Evolutionary conservation across 64 coral and sea anemone genomes (phyloP).

Genomic region (Trachythela sp.): DNA sequence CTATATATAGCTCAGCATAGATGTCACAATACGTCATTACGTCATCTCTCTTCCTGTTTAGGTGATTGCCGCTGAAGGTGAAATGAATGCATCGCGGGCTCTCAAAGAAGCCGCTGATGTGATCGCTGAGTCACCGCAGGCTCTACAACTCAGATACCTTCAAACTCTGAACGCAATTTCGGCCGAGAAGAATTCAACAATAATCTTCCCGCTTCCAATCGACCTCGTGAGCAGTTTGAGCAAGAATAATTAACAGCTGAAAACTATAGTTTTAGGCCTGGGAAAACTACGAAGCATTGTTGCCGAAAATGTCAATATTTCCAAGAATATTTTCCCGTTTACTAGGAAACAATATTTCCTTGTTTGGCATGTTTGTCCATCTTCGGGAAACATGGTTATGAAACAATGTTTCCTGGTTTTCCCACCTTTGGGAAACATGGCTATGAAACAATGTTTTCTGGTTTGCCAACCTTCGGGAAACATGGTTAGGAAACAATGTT

Average conservation of each 20-base stretch:
- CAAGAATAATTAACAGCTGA: background rate
- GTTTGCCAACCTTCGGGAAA: no score
- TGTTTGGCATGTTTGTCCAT: no score
- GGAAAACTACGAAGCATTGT: no score
- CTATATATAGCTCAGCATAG: no score
- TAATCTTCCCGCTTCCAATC: constrained; percentile 65
- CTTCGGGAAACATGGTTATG: no score
- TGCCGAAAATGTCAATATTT: no score
- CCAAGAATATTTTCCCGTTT: no score
- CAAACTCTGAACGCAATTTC: constrained; percentile 67
- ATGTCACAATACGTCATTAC: background rate
- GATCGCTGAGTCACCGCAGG: constrained; percentile 63
- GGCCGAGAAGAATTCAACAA: constrained; percentile 75
- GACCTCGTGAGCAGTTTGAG: background rate
- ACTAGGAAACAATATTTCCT: no score
- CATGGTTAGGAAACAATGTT: no score
- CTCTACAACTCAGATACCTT: constrained; percentile 68
- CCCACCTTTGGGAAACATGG: no score
- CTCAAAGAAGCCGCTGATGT: constrained; percentile 75
- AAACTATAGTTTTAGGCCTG: background rate
- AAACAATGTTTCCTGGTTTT: no score
- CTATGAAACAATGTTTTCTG: no score
- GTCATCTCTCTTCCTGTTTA: constrained; percentile 13
- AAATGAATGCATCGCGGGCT: constrained; percentile 68
- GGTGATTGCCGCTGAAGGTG: constrained; percentile 76